Evolutionary conservation across 2,797 vertebrate species (phyloP).

Genomic region (Etheostoma perlongum): DNA sequence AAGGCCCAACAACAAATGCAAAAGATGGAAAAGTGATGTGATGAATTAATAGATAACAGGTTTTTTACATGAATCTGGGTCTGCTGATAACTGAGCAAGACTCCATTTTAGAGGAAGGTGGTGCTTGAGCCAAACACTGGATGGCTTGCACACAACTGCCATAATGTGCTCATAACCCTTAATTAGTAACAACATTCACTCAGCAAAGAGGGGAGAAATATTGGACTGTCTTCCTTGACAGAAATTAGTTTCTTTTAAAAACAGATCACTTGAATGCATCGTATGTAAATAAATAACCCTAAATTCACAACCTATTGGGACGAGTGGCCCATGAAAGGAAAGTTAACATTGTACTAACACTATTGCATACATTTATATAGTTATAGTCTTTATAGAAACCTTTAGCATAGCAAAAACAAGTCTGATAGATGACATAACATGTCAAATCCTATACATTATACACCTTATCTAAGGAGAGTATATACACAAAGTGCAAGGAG

Average conservation of each 20-base stretch:
- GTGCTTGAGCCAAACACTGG: constrained; percentile 40
- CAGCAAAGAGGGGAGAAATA: constrained; percentile 46
- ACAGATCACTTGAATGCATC: constrained; percentile 24
- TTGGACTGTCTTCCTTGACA: constrained; percentile 1
- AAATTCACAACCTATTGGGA: constrained; percentile 51
- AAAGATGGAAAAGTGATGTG: constrained; percentile 16
- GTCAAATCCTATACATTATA: constrained; percentile 79
- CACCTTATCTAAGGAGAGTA: constrained; percentile 77
- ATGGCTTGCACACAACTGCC: constrained; percentile 26
- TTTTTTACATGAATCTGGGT: constrained; percentile 31
- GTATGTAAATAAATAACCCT: constrained; percentile 36
- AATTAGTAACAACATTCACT: constrained; percentile 36
- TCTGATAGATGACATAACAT: constrained; percentile 69
- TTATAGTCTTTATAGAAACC: constrained; percentile 63
- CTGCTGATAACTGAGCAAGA: constrained; percentile 21
- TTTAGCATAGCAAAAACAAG: constrained; percentile 73
- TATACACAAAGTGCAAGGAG: constrained; percentile 93
- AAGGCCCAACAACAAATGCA: constrained; percentile 50
- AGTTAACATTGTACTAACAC: constrained; percentile 46
- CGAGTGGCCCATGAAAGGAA: constrained; percentile 36
- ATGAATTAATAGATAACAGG: constrained; percentile 9
- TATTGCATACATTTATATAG: constrained; percentile 40
- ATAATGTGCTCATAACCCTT: constrained; percentile 31
- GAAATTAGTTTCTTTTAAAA: constrained; percentile 36
- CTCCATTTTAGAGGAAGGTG: constrained; percentile 13